Evolutionary conservation across 2,113 vertebrate species (phyloP), one percentile per base, ranked within the genome.

Genomic region (Podarcis cretensis): DNA sequence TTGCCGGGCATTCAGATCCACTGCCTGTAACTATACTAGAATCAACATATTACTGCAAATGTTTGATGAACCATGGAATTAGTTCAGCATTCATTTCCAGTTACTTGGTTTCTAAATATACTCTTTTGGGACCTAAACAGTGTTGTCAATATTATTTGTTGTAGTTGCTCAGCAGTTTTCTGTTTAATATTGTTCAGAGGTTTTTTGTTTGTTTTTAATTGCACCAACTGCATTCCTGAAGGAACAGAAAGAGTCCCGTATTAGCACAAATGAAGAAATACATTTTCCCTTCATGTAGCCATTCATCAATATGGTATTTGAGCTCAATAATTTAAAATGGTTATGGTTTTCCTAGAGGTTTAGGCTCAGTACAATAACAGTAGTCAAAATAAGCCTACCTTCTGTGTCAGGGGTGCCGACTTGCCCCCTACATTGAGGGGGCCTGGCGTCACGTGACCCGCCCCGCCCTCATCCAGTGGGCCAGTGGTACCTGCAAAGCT

Each of bases 61-160:
- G 88, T 91, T 91, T 92, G 90, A 92, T 93, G 94, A 96, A 94
- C 86, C 87, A 35, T 88, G 90, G 93, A 90, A 94, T 95, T 94
- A 84, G 85, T 93, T 90, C 80, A 93, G 88, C 63, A 85, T 82
- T 91, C 0, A 0, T 94, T 95, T 95, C 90, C 90, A 94, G 82
- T 93, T 94, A 93, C 81, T 95, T 95, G 75, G 81, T 94, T 94
- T 94, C 89, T 94, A 88, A 95, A 90, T 85, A 75, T 90, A 83
- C 78, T 89, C 91, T 92, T 90, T 87, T 84, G 88, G 84, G 93
- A 95, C 68, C 75, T 88, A 80, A 89, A 75, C 43, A 84, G 2
- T 48, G 76, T 91, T 92, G 92, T 95, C 92, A 91, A 27, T 95
- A 92, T 91, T 95, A 83, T 92, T 94, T 93, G 76, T 95, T 91